These are phyloP conservation scores for Panagrolaimus sp. DNA, from an alignment of 1,140 invertebrate genomes.

Conservation along the genomic window DNA sequence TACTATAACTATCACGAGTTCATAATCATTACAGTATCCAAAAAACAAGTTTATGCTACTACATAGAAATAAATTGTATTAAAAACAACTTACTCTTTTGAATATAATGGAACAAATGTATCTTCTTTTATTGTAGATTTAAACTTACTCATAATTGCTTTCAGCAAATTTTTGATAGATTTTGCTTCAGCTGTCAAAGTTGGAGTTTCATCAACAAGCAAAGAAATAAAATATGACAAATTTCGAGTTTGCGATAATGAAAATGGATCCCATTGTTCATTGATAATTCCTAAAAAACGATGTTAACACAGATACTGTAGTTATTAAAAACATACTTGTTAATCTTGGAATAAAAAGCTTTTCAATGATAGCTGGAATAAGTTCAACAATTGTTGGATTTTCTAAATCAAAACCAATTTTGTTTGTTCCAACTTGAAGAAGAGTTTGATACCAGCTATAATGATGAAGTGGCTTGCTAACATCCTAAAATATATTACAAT, in stretches of 20 bases:
- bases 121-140: constrained; percentile 27
- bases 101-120: constrained; percentile 40
- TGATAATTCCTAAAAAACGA: constrained; percentile 33
- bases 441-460: constrained; percentile 35
- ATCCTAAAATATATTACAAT: constrained; percentile 16
- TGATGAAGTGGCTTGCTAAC: constrained; percentile 21
- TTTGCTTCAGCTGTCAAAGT: constrained; percentile 27
- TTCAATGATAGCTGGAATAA: constrained; percentile 44
- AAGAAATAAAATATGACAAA: constrained; percentile 22
- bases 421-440: constrained; percentile 40
- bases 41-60: too few species aligned
- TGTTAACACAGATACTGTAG: background rate
- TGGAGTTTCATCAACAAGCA: constrained; percentile 34
- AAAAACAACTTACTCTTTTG: constrained; percentile 33
- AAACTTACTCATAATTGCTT: constrained; percentile 16
- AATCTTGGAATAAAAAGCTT: constrained; percentile 47
- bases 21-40: too few species aligned
- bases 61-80: too few species aligned
- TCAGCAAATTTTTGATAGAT: constrained; percentile 26
- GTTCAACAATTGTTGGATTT: constrained; percentile 28
- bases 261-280: constrained; percentile 42
- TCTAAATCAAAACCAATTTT: constrained; percentile 42
- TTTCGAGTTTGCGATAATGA: constrained; percentile 31
- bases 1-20: too few species aligned
- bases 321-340: constrained; percentile 35